Evolutionary conservation across 2,888 invertebrate genomes (phyloP).

Genomic region (Chirona hameri): DNA sequence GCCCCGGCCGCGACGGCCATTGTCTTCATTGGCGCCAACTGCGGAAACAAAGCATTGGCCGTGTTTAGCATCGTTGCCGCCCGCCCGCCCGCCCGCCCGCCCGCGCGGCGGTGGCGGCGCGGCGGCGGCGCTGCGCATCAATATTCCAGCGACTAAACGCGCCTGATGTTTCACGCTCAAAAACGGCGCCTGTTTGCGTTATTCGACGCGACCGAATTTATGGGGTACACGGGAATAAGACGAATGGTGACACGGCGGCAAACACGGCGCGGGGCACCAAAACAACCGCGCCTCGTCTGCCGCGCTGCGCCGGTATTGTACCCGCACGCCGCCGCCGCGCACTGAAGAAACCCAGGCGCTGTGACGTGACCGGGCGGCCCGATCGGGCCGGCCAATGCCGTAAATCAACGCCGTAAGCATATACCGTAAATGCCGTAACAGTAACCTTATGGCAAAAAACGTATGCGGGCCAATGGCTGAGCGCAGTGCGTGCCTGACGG

Average conservation of each 20-base stretch:
- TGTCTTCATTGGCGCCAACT: conserved; percentile 2
- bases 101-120: neutral
- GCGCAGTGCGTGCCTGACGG: no score
- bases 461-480: no score
- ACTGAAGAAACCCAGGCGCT: no score
- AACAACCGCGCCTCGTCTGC: neutral
- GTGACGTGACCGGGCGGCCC: no score
- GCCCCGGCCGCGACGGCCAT: neutral
- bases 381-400: no score
- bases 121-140: neutral
- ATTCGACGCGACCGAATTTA: neutral
- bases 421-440: no score
- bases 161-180: neutral
- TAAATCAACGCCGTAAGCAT: no score
- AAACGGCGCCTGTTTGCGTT: neutral
- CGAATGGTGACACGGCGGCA: neutral
- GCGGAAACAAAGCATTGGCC: conserved; percentile 24
- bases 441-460: no score
- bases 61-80: neutral
- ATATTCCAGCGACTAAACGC: neutral
- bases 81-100: neutral
- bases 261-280: neutral
- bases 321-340: no score
- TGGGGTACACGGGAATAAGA: neutral
- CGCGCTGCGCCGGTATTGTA: no score